Evolutionary conservation across 2,113 vertebrate species (phyloP).

Genomic region (Dolichotis patagonum): DNA sequence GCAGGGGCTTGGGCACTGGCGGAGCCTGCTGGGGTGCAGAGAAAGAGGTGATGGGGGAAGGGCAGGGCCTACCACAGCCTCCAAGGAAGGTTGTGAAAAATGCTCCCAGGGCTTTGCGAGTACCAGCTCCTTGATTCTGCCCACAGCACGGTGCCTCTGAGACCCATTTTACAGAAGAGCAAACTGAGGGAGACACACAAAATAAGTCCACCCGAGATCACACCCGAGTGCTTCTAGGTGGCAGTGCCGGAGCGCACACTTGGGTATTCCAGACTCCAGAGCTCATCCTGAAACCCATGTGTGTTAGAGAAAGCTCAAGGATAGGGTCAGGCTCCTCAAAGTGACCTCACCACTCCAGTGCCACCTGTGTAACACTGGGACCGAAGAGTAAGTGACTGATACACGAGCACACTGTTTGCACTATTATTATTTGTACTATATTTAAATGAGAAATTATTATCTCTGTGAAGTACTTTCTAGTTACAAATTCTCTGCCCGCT

Average conservation of each 20-base stretch:
- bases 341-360: not conserved
- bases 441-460: not conserved
- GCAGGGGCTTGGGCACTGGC: not conserved
- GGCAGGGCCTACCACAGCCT: not conserved
- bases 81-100: not conserved
- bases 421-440: not conserved
- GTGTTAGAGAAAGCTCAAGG: not conserved
- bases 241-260: not conserved
- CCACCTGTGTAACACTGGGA: not conserved
- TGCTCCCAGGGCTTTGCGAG: not conserved
- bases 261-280: not conserved
- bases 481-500: not conserved
- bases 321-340: not conserved
- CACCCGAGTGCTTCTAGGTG: not conserved
- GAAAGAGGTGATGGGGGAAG: not conserved
- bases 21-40: constrained; percentile 63
- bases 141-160: not conserved
- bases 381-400: not conserved
- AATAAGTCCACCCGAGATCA: not conserved
- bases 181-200: not conserved
- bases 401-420: not conserved
- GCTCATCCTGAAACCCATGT: not conserved
- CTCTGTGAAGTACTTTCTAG: not conserved
- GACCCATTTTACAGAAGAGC: not conserved
- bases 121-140: not conserved